Percentiles rank a stretch among this genome's conserved stretches.
phyloP scores from a whole-genome alignment of 2,797 vertebrate genomes.

The Microctenopoma steveboyesi region DNA sequence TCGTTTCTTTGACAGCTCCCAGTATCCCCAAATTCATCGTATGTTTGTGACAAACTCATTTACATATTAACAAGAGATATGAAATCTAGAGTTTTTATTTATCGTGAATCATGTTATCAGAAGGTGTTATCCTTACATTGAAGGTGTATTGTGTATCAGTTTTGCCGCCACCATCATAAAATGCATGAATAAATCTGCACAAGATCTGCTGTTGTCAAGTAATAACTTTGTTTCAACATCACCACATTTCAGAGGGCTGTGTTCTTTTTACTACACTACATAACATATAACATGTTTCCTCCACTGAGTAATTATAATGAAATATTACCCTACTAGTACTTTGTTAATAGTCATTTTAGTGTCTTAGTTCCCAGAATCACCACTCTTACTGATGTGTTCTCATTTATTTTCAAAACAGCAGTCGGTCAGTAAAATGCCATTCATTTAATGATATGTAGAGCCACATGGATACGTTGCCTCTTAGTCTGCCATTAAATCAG shows the following conservation, averaged over 20 bases:
- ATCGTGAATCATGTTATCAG: not conserved
- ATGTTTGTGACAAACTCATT: not conserved
- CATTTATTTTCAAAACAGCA: not conserved
- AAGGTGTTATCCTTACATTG: too few species aligned
- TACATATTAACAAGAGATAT: not conserved
- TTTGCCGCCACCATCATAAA: too few species aligned
- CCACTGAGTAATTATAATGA: too few species aligned
- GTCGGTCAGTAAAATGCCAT: not conserved
- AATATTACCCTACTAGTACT: too few species aligned
- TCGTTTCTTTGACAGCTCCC: too few species aligned
- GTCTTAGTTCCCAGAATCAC: not conserved
- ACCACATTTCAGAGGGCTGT: too few species aligned
- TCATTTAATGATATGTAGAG: slow-evolving; percentile 7
- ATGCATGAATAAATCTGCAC: too few species aligned
- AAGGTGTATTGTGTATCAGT: not conserved
- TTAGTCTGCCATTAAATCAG: slow-evolving; percentile 36
- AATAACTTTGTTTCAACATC: too few species aligned
- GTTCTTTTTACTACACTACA: too few species aligned
- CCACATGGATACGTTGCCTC: slow-evolving; percentile 1
- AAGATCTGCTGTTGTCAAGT: too few species aligned
- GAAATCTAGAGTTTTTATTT: not conserved
- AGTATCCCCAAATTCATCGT: not conserved
- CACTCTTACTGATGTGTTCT: not conserved
- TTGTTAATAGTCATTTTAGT: not conserved
- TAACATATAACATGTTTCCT: too few species aligned